Evolutionary conservation across 2,888 invertebrate species (phyloP), one percentile per base, ranked within the genome.

Genomic region (Ornithoptera priamus): DNA sequence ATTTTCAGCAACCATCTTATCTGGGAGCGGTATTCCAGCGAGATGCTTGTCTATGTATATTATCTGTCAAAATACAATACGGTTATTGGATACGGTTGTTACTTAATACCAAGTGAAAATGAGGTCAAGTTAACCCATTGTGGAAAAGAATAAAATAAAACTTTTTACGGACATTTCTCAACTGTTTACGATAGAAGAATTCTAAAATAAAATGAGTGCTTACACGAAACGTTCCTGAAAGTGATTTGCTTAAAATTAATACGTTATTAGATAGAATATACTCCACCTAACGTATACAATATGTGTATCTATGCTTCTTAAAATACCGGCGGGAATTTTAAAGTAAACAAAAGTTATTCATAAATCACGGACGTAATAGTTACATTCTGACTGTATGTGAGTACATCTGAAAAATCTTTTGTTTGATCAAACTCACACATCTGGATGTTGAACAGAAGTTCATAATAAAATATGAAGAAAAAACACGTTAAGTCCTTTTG

Each of bases 401-500:
- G 86, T 88, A 87, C 82, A 85, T 86, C 85, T 88, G 87, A 90
- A 89, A 88, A 88, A 88, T 89, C 89, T 89, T 90, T 90, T 91
- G 92, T 92, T 92, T 92, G 91, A 92, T 90, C 90, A 87, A 82
- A 86, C 82, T 86, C 81, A 85, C 88, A 90, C 92, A 91, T 92
- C 92, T 92, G 92, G 92, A 91, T 87, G 87, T 84, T 88, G 87
- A 89, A 87, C 91, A 92, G 91, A 89, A 92, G 90, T 92, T 92
- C 91, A 92, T 92, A 91, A 91, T 91, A 91, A 91, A 90, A 90
- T 90, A 91, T 89, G 85, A 89, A 85, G 88, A 92, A 92, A 90
- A 92, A 91, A 90, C 90, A 88, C 86, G 88, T 86, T 89, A 91
- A 92, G 90, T 92, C 92, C 90, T 90, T 90, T 92, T 91, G 92